phyloP scores from a whole-genome alignment of 2,113 vertebrate genomes.

The Alethe diademata region DNA sequence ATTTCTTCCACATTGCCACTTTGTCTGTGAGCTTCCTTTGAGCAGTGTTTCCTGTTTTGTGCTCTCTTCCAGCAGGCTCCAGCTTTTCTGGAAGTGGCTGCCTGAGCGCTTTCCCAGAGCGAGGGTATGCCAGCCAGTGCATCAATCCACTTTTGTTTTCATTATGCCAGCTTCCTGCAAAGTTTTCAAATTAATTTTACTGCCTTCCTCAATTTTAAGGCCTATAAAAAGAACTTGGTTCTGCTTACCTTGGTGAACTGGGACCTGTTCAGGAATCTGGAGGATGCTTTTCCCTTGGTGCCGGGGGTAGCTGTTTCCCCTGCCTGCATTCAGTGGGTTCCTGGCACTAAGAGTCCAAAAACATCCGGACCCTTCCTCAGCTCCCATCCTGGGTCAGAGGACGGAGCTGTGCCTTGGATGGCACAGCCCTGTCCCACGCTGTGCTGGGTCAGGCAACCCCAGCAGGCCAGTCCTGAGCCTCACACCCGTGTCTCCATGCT shows the following conservation, averaged over 20 bases:
- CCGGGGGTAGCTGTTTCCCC: not conserved
- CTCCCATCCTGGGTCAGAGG: not conserved
- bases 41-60: not conserved
- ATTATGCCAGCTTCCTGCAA: constrained; percentile 71
- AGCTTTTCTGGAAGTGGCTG: constrained; percentile 32
- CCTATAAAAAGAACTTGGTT: constrained; percentile 57
- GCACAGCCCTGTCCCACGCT: not conserved
- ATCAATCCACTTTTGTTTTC: constrained; percentile 69
- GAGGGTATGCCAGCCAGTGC: constrained; percentile 45
- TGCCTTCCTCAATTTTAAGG: constrained; percentile 64
- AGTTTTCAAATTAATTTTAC: constrained; percentile 77
- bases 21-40: constrained; percentile 13
- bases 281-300: not conserved
- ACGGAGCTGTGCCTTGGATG: not conserved
- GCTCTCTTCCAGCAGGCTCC: constrained; percentile 14
- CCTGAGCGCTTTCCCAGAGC: constrained; percentile 63
- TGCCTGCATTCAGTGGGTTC: not conserved
- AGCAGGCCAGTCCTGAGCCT: not conserved
- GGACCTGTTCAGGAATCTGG: constrained; percentile 41
- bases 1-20: constrained; percentile 38
- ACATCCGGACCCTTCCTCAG: not conserved
- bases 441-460: not conserved
- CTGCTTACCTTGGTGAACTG: constrained; percentile 57
- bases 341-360: not conserved
- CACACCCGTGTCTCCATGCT: fast-evolving